Conservation (phyloP, 2,113 vertebrate genomes). For the Hyaena hyaena region DNA sequence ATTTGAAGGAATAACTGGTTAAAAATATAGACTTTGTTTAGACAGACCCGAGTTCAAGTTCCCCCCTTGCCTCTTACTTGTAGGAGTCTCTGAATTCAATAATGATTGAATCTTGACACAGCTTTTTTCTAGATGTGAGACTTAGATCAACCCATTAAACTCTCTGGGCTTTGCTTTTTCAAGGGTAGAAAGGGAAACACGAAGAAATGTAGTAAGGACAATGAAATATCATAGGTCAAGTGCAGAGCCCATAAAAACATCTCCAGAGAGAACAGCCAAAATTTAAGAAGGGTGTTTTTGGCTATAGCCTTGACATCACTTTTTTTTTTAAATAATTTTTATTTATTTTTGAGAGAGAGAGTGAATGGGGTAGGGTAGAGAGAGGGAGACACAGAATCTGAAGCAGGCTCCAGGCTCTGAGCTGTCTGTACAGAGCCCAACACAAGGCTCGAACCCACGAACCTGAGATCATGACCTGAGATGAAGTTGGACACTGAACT, state of each 20-base stretch:
- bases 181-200: not conserved
- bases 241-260: not conserved
- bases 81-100: not conserved
- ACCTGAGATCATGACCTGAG: too few species aligned
- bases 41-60: not conserved
- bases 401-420: too few species aligned
- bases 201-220: not conserved
- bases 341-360: too few species aligned
- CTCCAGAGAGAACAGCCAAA: not conserved
- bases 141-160: not conserved
- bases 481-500: too few species aligned
- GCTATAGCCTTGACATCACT: not conserved
- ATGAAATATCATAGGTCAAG: not conserved
- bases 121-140: not conserved
- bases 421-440: too few species aligned
- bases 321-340: not conserved
- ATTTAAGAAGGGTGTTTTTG: not conserved
- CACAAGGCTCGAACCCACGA: too few species aligned
- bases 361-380: too few species aligned
- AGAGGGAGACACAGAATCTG: too few species aligned
- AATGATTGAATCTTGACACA: not conserved
- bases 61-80: not conserved
- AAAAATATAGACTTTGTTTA: slow-evolving; percentile 18
- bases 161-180: not conserved
- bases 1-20: not conserved